Base-by-base conservation (phyloP, 2,888 invertebrate genomes). In the Poecilobothrus nobilitatus region DNA sequence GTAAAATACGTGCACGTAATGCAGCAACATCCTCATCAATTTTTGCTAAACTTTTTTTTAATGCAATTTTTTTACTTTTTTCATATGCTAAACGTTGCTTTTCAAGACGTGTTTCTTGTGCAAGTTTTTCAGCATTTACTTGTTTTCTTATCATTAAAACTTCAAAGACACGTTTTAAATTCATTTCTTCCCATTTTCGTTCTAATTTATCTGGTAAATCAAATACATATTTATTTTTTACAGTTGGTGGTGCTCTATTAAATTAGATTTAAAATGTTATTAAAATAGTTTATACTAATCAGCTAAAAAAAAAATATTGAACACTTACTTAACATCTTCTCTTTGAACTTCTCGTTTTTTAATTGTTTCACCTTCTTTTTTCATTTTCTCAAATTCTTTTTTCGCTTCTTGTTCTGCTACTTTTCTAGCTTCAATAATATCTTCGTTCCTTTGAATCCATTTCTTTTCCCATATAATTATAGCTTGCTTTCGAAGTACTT, bases 101-200 rank as follows among this genome's bases (percentile, higher is more conserved):
- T 74, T 91, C 91, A 72, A 90, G 86, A 7, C 81, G 82, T 80
- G 75, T 91, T 84, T 71, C 88, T 82, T 78, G 84, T 78, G 79
- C 88, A 84, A 82, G 69, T 67, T 80, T 77, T 67, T 77, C 78
- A 12, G 78, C 78, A 70, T 82, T 79, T 67, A 82, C 79, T 63
- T 76, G 77, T 68, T 81, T 80, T 37, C 81, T 78, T 0, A 78
- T 75, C 81, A 82, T 81, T 12, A 82, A 70, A 65, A 80, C 78
- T 27, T 75, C 77, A 73, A 82, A 74, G 77, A 91, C 87, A 1
- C 89, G 84, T 72, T 86, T 86, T 66, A 89, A 83, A 75, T 90
- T 87, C 73, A 88, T 85, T 71, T 84, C 84, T 73, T 87, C 85
- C 86, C 88, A 88, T 73, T 86, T 84, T 71, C 85, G 84, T 75